A percentile compares a stretch with the other conserved stretches of the same genome.
These are phyloP conservation scores for Tragelaphus strepsiceros DNA, from an alignment of 2,113 vertebrate species.

Conservation along the genomic window DNA sequence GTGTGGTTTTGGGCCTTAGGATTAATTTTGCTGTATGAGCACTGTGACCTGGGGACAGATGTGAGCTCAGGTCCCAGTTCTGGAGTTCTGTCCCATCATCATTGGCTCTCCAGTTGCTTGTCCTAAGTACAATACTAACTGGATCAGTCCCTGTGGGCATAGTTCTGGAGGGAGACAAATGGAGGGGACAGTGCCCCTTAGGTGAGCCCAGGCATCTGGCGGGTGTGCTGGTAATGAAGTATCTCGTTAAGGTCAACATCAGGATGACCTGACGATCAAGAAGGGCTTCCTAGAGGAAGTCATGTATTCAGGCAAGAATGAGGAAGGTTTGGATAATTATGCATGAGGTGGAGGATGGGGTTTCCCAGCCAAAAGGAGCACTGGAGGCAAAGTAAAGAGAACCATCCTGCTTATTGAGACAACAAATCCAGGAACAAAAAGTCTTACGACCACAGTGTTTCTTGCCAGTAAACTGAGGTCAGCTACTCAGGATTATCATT, in stretches of 20 bases:
- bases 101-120: background rate
- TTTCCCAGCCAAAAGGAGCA: background rate
- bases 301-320: background rate
- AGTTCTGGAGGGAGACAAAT: background rate
- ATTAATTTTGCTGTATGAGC: too few species aligned
- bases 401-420: background rate
- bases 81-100: background rate
- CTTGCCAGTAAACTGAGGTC: background rate
- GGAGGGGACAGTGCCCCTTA: background rate
- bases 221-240: background rate
- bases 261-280: background rate
- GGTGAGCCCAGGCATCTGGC: background rate
- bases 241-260: too few species aligned
- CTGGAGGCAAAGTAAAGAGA: background rate
- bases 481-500: background rate
- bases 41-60: background rate
- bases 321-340: background rate
- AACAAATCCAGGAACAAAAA: background rate
- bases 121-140: background rate
- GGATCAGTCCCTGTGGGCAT: rapidly evolving
- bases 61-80: background rate
- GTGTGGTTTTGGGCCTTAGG: background rate
- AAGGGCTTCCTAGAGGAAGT: background rate
- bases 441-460: background rate
- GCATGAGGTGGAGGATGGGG: background rate